A percentile compares a stretch with the other conserved stretches of the same genome.
Conservation (phyloP, 2,888 invertebrate species). For the Tinea semifulvella region DNA sequence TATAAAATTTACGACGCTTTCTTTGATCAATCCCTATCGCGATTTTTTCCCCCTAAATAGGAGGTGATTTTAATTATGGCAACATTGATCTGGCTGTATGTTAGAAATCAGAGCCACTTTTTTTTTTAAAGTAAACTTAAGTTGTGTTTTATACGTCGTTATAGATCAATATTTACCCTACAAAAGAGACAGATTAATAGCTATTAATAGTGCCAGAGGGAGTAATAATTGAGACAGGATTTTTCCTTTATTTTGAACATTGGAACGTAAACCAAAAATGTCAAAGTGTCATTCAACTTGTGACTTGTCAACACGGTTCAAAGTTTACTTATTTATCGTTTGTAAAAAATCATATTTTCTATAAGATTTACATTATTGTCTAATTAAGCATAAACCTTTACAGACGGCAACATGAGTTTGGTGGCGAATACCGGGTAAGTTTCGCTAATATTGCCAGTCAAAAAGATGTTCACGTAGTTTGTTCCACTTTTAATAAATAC, state of each 20-base stretch:
- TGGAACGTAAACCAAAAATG: background rate
- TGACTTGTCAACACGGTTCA: slow-evolving; percentile 10
- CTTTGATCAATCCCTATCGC: no score
- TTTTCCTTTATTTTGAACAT: background rate
- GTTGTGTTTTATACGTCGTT: no score
- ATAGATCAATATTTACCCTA: no score
- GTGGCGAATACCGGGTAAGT: slow-evolving; percentile 60
- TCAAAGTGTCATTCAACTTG: slow-evolving; percentile 3
- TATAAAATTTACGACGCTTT: no score
- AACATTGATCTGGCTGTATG: no score
- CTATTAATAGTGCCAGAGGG: no score
- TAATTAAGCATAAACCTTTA: slow-evolving; percentile 6
- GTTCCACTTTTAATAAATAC: slow-evolving; percentile 21
- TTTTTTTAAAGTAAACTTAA: no score
- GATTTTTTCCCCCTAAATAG: no score
- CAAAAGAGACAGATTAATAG: no score
- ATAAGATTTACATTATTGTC: background rate
- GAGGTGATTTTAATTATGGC: no score
- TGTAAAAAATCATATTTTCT: background rate
- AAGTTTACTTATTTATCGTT: slow-evolving; percentile 2
- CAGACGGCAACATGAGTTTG: slow-evolving; percentile 46
- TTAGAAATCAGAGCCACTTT: no score
- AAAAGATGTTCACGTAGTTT: slow-evolving; percentile 15
- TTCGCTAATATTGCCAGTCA: background rate
- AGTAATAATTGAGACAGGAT: no score